Percentiles rank a stretch among this genome's conserved stretches.
These are phyloP conservation scores for Papilio machaon DNA, from an alignment of 1,140 invertebrate genomes.

Conservation along the genomic window DNA sequence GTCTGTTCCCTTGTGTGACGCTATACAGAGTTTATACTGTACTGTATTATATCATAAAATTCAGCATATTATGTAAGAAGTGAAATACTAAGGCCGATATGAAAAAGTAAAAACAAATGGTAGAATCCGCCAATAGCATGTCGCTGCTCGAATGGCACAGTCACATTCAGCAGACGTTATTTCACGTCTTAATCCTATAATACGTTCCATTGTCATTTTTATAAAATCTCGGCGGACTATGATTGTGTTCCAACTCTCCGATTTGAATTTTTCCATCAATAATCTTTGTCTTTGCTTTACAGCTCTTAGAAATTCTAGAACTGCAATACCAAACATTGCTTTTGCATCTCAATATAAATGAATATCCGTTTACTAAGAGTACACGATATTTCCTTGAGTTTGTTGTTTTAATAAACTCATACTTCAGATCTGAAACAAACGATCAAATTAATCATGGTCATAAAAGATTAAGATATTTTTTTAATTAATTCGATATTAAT, in stretches of 20 bases:
- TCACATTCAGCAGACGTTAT: background rate
- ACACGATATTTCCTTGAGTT: slow-evolving; percentile 38
- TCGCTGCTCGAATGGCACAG: too few species aligned
- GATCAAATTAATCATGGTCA: too few species aligned
- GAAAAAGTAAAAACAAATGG: background rate
- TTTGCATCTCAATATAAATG: background rate
- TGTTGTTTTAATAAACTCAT: slow-evolving; percentile 43
- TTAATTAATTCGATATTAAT: too few species aligned
- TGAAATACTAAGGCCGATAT: background rate
- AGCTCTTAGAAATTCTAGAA: background rate
- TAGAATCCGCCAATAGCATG: too few species aligned
- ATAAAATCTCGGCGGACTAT: background rate
- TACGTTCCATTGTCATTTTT: slow-evolving; percentile 3
- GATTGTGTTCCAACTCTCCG: background rate
- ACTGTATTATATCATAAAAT: too few species aligned
- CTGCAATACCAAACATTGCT: background rate
- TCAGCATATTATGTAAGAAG: too few species aligned
- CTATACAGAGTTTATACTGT: too few species aligned
- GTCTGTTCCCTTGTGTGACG: too few species aligned
- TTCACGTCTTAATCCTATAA: background rate
- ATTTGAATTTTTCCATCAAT: background rate
- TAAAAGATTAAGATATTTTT: too few species aligned
- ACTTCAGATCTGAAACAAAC: slow-evolving; percentile 41
- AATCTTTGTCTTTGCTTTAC: background rate
- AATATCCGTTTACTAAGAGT: background rate